Conservation (phyloP, 37 sponge, comb jelly and placozoan species). For the Eunapius fragilis region DNA sequence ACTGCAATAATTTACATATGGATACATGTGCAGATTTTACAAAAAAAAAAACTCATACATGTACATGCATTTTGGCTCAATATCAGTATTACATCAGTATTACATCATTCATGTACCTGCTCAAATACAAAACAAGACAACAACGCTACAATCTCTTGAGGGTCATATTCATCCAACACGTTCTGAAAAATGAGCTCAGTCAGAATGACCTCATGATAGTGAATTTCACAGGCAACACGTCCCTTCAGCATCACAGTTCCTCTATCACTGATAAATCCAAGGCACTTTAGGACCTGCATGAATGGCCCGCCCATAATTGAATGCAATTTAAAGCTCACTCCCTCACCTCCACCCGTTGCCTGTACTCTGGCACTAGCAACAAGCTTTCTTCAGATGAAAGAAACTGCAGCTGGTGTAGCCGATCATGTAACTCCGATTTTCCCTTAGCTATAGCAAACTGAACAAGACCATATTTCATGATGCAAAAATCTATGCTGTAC, state of each 20-base stretch:
- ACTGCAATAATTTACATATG: too few relatives aligned
- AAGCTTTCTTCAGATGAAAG: conserved; percentile 85
- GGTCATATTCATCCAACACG: conserved; percentile 57
- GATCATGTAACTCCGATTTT: conserved; percentile 50
- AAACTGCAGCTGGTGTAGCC: conserved; percentile 46
- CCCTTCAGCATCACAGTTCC: conserved; percentile 81
- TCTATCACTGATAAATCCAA: conserved; percentile 66
- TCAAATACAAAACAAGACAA: conserved; percentile 93
- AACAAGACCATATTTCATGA: too few relatives aligned
- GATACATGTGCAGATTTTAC: too few relatives aligned
- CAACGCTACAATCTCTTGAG: conserved; percentile 89
- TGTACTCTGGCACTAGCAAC: conserved; percentile 88
- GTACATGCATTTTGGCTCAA: not conserved
- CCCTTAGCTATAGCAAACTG: conserved; percentile 58
- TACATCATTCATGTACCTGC: conserved; percentile 55
- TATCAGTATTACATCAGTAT: not conserved
- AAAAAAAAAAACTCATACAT: too few relatives aligned
- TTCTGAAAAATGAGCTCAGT: conserved; percentile 95
- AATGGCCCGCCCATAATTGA: not conserved
- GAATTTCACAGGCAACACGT: conserved; percentile 87
- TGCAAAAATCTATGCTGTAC: too few relatives aligned
- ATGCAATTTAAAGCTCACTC: not conserved
- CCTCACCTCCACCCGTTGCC: conserved; percentile 61
- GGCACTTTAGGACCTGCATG: conserved; percentile 78
- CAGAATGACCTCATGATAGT: conserved; percentile 85